Evolutionary conservation across 64 coral and sea anemone genomes (phyloP).

Genomic region (Actinia equina): DNA sequence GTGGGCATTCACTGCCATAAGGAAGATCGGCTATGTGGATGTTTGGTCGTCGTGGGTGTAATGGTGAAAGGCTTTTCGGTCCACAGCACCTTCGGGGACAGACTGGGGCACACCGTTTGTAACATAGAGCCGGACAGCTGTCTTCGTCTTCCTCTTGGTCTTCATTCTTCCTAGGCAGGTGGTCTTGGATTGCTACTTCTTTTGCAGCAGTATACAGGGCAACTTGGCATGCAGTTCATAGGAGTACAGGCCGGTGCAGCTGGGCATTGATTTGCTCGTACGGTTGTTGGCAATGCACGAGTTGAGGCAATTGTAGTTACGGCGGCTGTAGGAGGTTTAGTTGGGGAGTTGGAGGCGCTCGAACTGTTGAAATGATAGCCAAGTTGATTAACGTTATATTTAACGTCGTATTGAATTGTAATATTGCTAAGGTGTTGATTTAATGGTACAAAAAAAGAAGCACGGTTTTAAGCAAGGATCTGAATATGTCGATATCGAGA

Average conservation of each 20-base stretch:
- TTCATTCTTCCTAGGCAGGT: not conserved
- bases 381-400: not conserved
- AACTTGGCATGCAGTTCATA: conserved; percentile 31
- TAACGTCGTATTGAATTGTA: too few species aligned
- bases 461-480: too few species aligned
- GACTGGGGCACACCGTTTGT: conserved; percentile 29
- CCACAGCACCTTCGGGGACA: conserved; percentile 88
- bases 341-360: not conserved
- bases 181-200: conserved; percentile 20
- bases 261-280: conserved; percentile 7
- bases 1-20: conserved; percentile 37
- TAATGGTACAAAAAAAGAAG: too few species aligned
- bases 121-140: conserved; percentile 61
- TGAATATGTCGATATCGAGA: too few species aligned
- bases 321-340: conserved; percentile 9
- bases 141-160: not conserved
- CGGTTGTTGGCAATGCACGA: conserved; percentile 12
- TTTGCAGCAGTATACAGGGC: conserved; percentile 48
- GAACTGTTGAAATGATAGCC: not conserved
- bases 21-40: conserved; percentile 38
- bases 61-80: conserved; percentile 16
- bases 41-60: conserved; percentile 37
- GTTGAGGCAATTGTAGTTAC: conserved; percentile 28
- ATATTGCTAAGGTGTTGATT: too few species aligned
- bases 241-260: conserved; percentile 18